These are phyloP conservation scores for Idaea dimidiata DNA, from an alignment of 2,888 invertebrate species.

Conservation along the genomic window DNA sequence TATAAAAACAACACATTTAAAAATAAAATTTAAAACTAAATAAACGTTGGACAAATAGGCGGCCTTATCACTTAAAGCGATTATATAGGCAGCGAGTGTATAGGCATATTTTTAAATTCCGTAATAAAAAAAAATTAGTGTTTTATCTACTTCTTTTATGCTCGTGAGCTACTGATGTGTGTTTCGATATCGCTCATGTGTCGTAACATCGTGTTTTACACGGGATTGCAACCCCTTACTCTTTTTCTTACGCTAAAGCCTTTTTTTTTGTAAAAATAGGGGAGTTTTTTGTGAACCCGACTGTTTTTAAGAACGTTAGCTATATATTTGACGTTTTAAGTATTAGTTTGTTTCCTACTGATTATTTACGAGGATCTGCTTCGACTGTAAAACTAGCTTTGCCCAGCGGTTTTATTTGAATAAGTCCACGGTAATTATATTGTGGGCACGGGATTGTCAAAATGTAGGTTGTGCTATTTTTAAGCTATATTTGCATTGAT, in stretches of 20 bases:
- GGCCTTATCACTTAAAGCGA: too few species aligned
- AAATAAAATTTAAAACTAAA: too few species aligned
- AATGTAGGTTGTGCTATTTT: neutral
- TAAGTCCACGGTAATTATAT: neutral
- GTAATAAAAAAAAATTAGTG: too few species aligned
- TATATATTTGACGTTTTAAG: neutral
- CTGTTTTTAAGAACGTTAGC: neutral
- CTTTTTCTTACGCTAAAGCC: conserved; percentile 11
- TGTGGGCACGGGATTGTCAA: neutral
- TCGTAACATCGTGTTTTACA: conserved; percentile 41
- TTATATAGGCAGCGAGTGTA: too few species aligned
- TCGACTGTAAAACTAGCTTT: neutral
- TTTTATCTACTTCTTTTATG: too few species aligned
- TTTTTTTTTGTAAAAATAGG: neutral
- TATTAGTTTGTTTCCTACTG: neutral
- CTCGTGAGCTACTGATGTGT: conserved; percentile 12
- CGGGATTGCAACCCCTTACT: conserved; percentile 33
- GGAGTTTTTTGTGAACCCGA: neutral
- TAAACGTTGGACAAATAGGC: too few species aligned
- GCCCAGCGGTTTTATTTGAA: neutral
- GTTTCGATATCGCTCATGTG: conserved; percentile 48
- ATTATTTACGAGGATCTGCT: neutral
- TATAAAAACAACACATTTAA: too few species aligned
- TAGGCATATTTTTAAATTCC: too few species aligned
- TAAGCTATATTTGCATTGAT: too few species aligned